Evolutionary conservation across 1,140 invertebrate species (phyloP).

Genomic region (Panulirus ornatus): DNA sequence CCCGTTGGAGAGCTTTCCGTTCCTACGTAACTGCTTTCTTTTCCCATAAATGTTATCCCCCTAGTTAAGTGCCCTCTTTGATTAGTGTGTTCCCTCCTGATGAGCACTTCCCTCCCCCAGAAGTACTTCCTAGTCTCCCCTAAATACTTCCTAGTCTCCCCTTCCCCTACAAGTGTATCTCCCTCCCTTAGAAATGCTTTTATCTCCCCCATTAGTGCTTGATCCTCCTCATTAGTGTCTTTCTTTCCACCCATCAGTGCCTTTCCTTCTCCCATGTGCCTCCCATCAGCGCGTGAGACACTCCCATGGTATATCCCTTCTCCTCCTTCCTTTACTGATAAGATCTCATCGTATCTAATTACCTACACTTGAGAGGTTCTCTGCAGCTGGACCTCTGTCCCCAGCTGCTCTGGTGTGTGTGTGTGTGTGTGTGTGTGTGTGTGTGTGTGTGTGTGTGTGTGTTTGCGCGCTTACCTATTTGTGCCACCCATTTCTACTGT

Average conservation of each 20-base stretch:
- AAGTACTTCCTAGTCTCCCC: background rate
- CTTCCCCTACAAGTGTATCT: slow-evolving; percentile 5
- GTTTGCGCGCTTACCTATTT: no score
- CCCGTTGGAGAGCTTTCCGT: background rate
- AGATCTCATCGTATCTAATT: slow-evolving; percentile 15
- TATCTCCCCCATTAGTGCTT: background rate
- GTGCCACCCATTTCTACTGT: no score
- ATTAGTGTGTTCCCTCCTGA: background rate
- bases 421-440: slow-evolving; percentile 20
- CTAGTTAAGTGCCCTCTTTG: no score
- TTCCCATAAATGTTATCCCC: no score
- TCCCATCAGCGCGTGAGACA: background rate
- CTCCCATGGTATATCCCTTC: slow-evolving; percentile 5
- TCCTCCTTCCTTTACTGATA: background rate
- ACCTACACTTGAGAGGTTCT: slow-evolving; percentile 27
- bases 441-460: slow-evolving; percentile 42
- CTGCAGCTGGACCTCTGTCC: slow-evolving; percentile 6
- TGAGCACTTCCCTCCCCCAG: background rate
- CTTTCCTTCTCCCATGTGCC: background rate
- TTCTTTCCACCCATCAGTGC: background rate
- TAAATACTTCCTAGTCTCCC: background rate
- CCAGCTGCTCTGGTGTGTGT: background rate
- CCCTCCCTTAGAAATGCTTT: background rate
- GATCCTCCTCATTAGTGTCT: background rate
- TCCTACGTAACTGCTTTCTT: background rate